Evolutionary conservation across 2,888 invertebrate species (phyloP), one percentile per base, ranked within the genome.

Genomic region (Parochlus steinenii): DNA sequence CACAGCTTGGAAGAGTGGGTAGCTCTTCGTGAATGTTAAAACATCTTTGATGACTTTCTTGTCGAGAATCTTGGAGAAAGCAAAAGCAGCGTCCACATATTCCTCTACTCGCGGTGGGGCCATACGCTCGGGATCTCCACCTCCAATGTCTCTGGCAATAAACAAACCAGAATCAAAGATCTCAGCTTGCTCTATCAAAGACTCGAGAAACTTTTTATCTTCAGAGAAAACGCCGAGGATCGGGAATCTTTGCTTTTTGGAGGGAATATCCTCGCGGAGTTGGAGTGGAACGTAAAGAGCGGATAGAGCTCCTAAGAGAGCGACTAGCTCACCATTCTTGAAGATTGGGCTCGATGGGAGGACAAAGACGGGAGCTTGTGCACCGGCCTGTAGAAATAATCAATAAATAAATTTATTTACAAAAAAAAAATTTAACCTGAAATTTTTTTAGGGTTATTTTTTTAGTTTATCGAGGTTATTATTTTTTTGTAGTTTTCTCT

Each of bases 81-180:
- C n/a, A 49, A 85, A 82, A 10, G 70, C 43, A 8, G 65, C 55
- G 34, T 59, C 59, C 1, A 90, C 61, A 55, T 89, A 89, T 36
- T 71, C 66, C 42, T 79, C 83, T 5, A 83, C 75, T 34, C 63
- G 64, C 1, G 73, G 73, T 7, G 92, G 80, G 7, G 83, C 68
- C 90, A 92, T 92, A 43, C 87, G 67, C 58, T 90, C 89, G 1
- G 92, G 92, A 60, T 92, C 92, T 1, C 76, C 76, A 32, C 81
- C 85, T 43, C 69, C 75, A 47, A 76, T 71, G 55, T 75, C 75
- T 40, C 74, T 67, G 8, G 74, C 67, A 36, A 70, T 65, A 48
- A 63, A 74, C 63, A 81, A 68, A 38, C 81, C 82, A 37, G 63
- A 61, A 54, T 87, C 87, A 31, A 87, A 58, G 11, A 71, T 68